These are phyloP conservation scores for Eulithis testata DNA, from an alignment of 2,888 invertebrate species.

Conservation along the genomic window DNA sequence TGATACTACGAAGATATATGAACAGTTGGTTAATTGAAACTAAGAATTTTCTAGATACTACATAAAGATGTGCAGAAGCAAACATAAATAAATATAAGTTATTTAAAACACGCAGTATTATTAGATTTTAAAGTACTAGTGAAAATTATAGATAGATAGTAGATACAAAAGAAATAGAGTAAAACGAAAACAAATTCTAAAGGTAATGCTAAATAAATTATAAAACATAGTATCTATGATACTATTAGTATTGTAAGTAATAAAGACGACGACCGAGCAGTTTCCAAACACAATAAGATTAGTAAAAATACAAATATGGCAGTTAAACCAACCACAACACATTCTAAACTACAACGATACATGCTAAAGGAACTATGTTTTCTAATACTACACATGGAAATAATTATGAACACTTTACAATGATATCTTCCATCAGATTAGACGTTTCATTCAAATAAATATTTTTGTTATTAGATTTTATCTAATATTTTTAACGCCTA, in stretches of 20 bases:
- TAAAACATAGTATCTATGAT: neutral
- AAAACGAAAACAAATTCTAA: neutral
- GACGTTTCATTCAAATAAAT: neutral
- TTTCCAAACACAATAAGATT: constrained; percentile 34
- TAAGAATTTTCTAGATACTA: neutral
- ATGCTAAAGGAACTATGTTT: constrained; percentile 46
- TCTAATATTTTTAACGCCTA: neutral
- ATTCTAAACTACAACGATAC: constrained; percentile 45
- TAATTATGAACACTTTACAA: constrained; percentile 17
- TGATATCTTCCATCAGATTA: constrained; percentile 1
- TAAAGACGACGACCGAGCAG: constrained; percentile 43
- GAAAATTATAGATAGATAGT: too few relatives aligned
- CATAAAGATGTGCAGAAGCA: neutral
- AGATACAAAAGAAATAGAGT: neutral
- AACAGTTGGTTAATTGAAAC: neutral
- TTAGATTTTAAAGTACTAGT: too few relatives aligned
- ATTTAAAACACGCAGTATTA: too few relatives aligned
- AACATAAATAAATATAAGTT: neutral
- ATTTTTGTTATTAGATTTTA: constrained; percentile 6
- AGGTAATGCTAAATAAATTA: neutral
- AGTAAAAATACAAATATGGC: constrained; percentile 51
- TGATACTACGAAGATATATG: neutral
- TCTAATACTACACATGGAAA: constrained; percentile 27
- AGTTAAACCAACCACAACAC: constrained; percentile 52
- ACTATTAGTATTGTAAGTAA: neutral